Percentiles rank a stretch among this genome's conserved stretches.
Evolutionary conservation across 2,888 invertebrate genomes (phyloP).

Genomic region (Euzetes globulus): DNA sequence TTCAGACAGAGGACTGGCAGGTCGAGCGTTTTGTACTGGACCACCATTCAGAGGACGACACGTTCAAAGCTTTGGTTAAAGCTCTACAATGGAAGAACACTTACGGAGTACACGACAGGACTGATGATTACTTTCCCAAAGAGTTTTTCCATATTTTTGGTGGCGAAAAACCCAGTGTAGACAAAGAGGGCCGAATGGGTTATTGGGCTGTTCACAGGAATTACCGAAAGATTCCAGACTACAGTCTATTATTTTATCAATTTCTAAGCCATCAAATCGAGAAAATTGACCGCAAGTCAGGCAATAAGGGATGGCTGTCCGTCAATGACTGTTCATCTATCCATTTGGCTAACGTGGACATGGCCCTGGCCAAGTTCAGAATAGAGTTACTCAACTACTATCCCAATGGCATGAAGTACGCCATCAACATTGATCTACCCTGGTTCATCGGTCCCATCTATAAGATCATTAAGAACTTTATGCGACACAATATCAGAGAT

Average conservation of each 20-base stretch:
- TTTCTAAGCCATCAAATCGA: constrained; percentile 25
- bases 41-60: neutral
- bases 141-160: constrained; percentile 28
- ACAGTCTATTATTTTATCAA: neutral
- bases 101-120: constrained; percentile 33
- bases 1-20: constrained; percentile 29
- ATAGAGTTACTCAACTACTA: constrained; percentile 5
- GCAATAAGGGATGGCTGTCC: constrained; percentile 24
- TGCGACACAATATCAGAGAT: neutral
- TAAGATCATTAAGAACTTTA: constrained; percentile 5
- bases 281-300: constrained; percentile 23
- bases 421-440: constrained; percentile 24
- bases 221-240: neutral
- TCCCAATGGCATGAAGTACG: neutral
- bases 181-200: constrained; percentile 23
- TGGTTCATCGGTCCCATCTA: constrained; percentile 10
- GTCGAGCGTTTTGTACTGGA: constrained; percentile 26
- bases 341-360: constrained; percentile 27
- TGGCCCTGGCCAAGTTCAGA: neutral
- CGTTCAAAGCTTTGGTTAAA: constrained; percentile 10
- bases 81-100: constrained; percentile 34
- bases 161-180: constrained; percentile 19
- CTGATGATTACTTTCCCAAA: constrained; percentile 28
- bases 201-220: neutral
- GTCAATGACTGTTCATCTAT: constrained; percentile 7